Conservation (phyloP, 2,797 vertebrate genomes). For the Acipenser ruthenus region DNA sequence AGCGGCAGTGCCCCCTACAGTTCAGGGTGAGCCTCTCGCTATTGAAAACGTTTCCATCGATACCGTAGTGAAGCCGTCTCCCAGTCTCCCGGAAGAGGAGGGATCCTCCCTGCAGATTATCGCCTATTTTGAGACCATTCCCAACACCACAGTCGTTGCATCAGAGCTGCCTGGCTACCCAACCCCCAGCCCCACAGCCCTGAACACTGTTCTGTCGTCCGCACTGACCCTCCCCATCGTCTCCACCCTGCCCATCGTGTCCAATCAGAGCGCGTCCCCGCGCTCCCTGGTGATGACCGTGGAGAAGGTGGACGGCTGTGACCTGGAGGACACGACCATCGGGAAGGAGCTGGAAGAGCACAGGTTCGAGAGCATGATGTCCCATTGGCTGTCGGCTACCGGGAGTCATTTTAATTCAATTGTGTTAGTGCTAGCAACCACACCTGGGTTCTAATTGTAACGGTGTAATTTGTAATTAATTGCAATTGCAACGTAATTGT, state of each 20-base stretch:
- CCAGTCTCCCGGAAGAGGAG: not conserved
- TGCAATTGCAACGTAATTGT: too few species aligned
- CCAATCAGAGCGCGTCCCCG: conserved; percentile 39
- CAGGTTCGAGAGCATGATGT: conserved; percentile 36
- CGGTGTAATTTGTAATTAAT: too few species aligned
- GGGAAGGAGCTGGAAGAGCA: conserved; percentile 54
- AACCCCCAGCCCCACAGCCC: conserved; percentile 23
- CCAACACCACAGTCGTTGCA: conserved; percentile 37
- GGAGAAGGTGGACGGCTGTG: conserved; percentile 35
- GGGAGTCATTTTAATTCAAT: not conserved
- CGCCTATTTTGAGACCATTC: conserved; percentile 57
- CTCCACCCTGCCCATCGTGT: conserved; percentile 61
- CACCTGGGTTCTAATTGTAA: too few species aligned
- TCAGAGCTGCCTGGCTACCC: not conserved
- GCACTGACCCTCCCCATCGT: conserved; percentile 57
- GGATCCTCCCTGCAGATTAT: conserved; percentile 32
- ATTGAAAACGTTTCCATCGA: conserved; percentile 27
- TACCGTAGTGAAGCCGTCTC: conserved; percentile 25
- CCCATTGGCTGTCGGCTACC: not conserved
- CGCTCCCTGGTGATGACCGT: conserved; percentile 28
- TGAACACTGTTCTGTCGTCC: conserved; percentile 45
- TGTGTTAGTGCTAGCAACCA: too few species aligned
- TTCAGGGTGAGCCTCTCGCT: not conserved
- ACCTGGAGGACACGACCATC: conserved; percentile 18
- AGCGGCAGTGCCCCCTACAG: not conserved